Evolutionary conservation across 2,888 invertebrate genomes (phyloP), one percentile per base, ranked within the genome.

Genomic region (Sipunculus nudus): DNA sequence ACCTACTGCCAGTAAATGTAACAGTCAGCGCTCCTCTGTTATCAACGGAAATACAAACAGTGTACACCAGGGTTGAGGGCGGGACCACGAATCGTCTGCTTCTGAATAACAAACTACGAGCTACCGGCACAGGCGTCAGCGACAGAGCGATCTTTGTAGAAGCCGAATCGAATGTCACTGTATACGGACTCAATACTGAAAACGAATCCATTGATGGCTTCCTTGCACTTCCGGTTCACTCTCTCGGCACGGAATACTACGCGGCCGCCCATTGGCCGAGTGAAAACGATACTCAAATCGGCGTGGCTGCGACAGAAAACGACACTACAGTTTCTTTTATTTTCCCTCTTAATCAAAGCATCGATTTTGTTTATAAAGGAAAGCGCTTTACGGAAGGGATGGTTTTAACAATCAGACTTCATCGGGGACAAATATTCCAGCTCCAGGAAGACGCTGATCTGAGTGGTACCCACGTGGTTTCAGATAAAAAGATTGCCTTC

Each of bases 401-500:
- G 10, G 10, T 16, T 35, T 35, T 16, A 16, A 35, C 16, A 8
- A 13, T 13, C 8, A 35, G 16, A 13, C 10, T 16, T 35, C 35
- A 35, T 8, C 8, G 23, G 8, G 45, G 10, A n/a, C 21, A 26
- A 47, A 6, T 53, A 32, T 8, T 23, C n/a, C 49, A 67, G 67
- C 8, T 67, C 3, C 67, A 65, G 19, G 58, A 61, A 31, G 19
- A 45, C 16, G 62, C 68, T 1, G 79, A 79, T 58, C 63, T 77
- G 38, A 75, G 78, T 1, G 78, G 75, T 8, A 68, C 72, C 1
- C 54, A 67, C 53, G 60, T 78, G 16, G 49, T 49, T 0, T 58
- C 74, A 29, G 65, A 61, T 46, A 70, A 73, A 49, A 70, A 68
- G 1, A 59, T 79, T 4, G 65, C 72, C 2, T 73, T 75, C 10